Evolutionary conservation across 2,888 invertebrate species (phyloP), one percentile per base, ranked within the genome.

Genomic region (Limenitis camilla): DNA sequence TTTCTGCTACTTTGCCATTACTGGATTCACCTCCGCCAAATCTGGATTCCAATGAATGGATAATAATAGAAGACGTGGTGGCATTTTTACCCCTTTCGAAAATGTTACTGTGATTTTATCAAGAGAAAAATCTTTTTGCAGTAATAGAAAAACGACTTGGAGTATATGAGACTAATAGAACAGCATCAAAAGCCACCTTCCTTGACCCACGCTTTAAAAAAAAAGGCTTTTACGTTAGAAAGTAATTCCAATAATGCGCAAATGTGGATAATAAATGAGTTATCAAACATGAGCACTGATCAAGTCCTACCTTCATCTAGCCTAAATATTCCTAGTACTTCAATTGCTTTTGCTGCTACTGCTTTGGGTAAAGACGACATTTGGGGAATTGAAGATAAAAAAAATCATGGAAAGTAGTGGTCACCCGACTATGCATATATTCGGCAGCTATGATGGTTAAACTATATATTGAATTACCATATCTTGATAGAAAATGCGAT

Each of bases 191-290:
- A 55, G 53, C 58, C 8, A 62, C 64, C 35, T 59, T 59, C 19
- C 41, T 61, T 4, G 60, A 64, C 43, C 58, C 61, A n/a, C 52
- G 61, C n/a, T 61, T 59, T 41, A 60, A 62, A 51, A 61, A 61
- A 60, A 54, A 56, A 51, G 59, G 58, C n/a, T 61, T 61, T 59
- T n/a, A 43, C 28, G 35, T 30, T 52, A 52, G 60, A 62, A 41
- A 53, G 46, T 46, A 62, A 59, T 60, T 60, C 61, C 19, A 47
- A 58, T 49, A 64, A 59, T 58, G 59, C 60, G 39, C 53, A 58
- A 49, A 55, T 54, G 49, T 62, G 50, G 55, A 53, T 60, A 40
- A 50, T 61, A 6, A 49, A 59, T 45, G 61, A 63, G 28, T 44
- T 60, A 51, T 52, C 49, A 49, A 54, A 60, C 44, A 40, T 40